Evolutionary conservation across 1,140 invertebrate genomes (phyloP), one percentile per base, ranked within the genome.

Genomic region (Tetramorium parvispinum): DNA sequence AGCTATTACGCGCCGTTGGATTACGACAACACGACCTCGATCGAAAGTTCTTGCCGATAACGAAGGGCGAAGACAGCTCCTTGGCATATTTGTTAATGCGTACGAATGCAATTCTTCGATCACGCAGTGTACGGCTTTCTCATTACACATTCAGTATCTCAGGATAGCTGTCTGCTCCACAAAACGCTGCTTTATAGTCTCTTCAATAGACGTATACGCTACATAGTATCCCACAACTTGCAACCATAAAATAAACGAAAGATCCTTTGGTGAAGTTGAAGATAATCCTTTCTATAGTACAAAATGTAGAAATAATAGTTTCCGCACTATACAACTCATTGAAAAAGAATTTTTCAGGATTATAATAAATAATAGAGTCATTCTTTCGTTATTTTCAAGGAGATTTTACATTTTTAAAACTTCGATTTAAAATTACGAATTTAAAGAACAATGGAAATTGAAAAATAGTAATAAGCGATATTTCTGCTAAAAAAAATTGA

Each of bases 11-110:
- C 27, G 79, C 53, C 46, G 53, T 16, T 13, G 53, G 68, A 83
- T 83, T 75, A 83, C 65, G 37, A 55, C 51, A 82, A 82, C 66
- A 27, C 78, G 66, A 83, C 40, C 43, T 75, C 79, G 53, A 61
- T 61, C 65, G 37, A 37, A 59, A 37, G 79, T 59, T 75, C 24
- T 75, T 40, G 24, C 40, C 10, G 24, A 32, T 13, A 57, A 82
- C 43, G 51, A 70, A 51, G 76, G 32, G n/a, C 43, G 43, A 65
- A 53, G 43, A 65, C 59, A 73, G 79, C 18, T 57, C 21, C 40
- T 46, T 43, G 18, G 2, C 21, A 27, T 37, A 21, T 32, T n/a
- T 24, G 37, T 59, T 73, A 37, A 83, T 71, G 40, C 27, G 21
- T 40, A 16, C 18, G n/a, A 10, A 63, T n/a, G 40, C n/a, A 43